Base-by-base conservation (phyloP, 2,888 invertebrate species). In the Lepidocyrtinus sp. region DNA sequence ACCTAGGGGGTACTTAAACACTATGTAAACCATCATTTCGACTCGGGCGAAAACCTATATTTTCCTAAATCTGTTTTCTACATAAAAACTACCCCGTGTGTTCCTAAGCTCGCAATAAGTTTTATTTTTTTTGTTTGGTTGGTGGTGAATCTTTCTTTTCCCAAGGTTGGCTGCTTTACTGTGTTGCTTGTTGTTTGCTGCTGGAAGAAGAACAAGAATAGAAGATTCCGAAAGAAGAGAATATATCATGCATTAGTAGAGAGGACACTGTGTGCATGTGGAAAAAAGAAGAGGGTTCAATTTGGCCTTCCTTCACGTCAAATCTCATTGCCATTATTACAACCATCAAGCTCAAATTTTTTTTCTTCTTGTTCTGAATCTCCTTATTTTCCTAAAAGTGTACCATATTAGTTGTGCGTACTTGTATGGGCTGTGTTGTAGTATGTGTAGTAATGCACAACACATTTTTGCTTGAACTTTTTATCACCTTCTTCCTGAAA, bases 1-100 rank as follows among this genome's bases (percentile, higher is more conserved):
- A 72, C 77, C 72, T 67, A 77, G 77, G 77, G 77, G 77, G 77
- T 77, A 77, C 77, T 77, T 77, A 77, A 67, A 77, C 76, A 71
- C 77, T 71, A 77, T 77, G 77, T 76, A 76, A 76, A 63, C 75
- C 75, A 75, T 75, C 69, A 61, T 24, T 36, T 73, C 63, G 17
- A 55, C 55, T 36, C 64, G 5, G 15, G 45, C 46, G 64, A 67
- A 72, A 76, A 45, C 61, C 61, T 72, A 71, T 67, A 72, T 77
- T 75, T 55, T 55, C 65, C 64, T 27, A 77, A 77, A 67, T 67
- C 67, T 67, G 19, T 68, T 71, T 55, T n/a, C 55, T 17, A 55
- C 15, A 55, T 15, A 55, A 55, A n/a, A 55, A 55, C 55, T 55
- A 55, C 55, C 55, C 55, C 55, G n/a, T 55, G 55, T 55, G 15